phyloP scores from a whole-genome alignment of 2,888 invertebrate genomes.

The Salpingus planirostris region DNA sequence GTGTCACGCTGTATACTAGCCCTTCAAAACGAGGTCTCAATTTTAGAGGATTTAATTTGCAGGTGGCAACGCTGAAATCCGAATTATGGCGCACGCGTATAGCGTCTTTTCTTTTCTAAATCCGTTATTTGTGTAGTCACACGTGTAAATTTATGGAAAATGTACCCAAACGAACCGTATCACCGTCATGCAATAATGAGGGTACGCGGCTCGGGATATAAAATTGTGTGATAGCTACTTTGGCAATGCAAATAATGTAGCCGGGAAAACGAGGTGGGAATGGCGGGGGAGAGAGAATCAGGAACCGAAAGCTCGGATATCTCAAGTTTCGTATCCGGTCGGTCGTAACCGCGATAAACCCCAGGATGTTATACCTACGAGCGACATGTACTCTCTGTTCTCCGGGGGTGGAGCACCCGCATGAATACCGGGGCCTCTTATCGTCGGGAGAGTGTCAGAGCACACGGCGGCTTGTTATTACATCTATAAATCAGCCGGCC shows the following conservation, averaged over 20 bases:
- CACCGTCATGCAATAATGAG: slow-evolving; percentile 6
- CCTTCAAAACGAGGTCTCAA: too few relatives aligned
- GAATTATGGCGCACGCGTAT: too few relatives aligned
- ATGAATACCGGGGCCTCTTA: slow-evolving; percentile 11
- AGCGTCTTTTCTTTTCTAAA: too few relatives aligned
- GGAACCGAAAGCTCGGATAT: slow-evolving; percentile 13
- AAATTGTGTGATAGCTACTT: slow-evolving; percentile 1
- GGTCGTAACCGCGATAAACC: slow-evolving; percentile 14
- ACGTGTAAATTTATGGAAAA: slow-evolving; percentile 14
- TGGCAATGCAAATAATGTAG: slow-evolving; percentile 13
- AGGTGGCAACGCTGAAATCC: too few relatives aligned
- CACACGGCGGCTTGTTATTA: slow-evolving; percentile 10
- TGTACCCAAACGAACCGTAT: slow-evolving; percentile 12
- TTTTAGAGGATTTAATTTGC: too few relatives aligned
- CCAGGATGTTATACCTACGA: slow-evolving; percentile 10
- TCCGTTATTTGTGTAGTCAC: too few relatives aligned
- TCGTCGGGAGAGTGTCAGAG: slow-evolving; percentile 11
- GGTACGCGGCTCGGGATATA: slow-evolving; percentile 2
- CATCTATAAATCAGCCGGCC: slow-evolving; percentile 9
- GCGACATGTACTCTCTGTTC: slow-evolving; percentile 4
- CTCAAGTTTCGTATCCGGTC: slow-evolving; percentile 11
- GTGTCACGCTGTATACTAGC: too few relatives aligned
- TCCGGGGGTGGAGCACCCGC: slow-evolving; percentile 6
- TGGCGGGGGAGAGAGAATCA: slow-evolving; percentile 10
- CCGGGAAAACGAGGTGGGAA: slow-evolving; percentile 6